Percentiles rank a stretch among this genome's conserved stretches.
These are phyloP conservation scores for Tenthredo notha DNA, from an alignment of 2,888 invertebrate genomes.

Conservation along the genomic window DNA sequence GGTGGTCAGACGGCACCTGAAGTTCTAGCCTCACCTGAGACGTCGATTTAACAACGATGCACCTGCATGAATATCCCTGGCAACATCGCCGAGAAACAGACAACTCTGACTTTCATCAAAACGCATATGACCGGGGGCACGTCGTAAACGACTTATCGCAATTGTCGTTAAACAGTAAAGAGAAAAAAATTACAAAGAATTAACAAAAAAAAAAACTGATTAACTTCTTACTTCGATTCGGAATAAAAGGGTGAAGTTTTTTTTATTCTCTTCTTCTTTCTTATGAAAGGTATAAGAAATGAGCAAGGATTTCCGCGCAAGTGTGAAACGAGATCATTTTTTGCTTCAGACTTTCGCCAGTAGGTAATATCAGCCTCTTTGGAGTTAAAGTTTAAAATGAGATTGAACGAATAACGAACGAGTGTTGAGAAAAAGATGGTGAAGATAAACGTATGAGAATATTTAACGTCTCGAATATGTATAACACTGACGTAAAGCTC, in stretches of 20 bases:
- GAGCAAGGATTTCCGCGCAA: background rate
- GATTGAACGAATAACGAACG: background rate
- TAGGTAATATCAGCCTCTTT: background rate
- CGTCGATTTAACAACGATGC: background rate
- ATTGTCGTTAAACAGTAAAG: background rate
- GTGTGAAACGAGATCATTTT: background rate
- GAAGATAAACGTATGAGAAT: background rate
- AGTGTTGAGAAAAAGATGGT: background rate
- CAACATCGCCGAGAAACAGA: background rate
- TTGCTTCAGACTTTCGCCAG: background rate
- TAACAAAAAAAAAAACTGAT: background rate
- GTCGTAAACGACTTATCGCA: background rate
- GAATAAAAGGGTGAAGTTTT: background rate
- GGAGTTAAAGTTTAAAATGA: background rate
- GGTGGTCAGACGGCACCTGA: constrained; percentile 30
- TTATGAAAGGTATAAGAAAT: background rate
- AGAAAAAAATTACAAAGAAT: background rate
- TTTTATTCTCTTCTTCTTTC: too few species aligned
- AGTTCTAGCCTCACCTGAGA: constrained; percentile 31
- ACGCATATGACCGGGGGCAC: background rate
- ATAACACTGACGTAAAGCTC: background rate
- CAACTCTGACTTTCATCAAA: background rate
- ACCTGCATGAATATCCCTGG: constrained; percentile 36
- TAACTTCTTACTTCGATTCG: background rate
- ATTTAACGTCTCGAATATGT: background rate